Evolutionary conservation across 2,113 vertebrate genomes (phyloP), one percentile per base, ranked within the genome.

Genomic region (Fulmarus glacialis): DNA sequence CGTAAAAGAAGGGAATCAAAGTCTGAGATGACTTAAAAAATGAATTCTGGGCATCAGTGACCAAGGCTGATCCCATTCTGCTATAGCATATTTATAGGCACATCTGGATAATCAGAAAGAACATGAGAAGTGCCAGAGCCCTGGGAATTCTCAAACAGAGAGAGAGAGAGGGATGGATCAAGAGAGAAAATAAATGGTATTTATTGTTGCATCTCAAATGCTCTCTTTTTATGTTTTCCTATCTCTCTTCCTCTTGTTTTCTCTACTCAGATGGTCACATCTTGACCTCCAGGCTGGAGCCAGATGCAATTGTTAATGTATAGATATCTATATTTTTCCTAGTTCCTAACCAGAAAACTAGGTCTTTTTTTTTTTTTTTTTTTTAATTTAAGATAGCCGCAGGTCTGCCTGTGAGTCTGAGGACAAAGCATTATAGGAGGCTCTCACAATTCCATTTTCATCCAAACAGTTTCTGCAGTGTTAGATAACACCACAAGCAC

Each of bases 121-220:
- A 75, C 43, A 23, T 18, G 14, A 16, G 50, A 84, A 72, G 16
- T 58, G n/a, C 12, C n/a, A 74, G 56, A 91, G 19, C 3, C 5
- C 53, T 77, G 12, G 20, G 23, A 89, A 52, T 87, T 95, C 29
- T 89, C 50, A 38, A 34, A 48, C 36, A 86, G 4, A 63, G 40
- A 58, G 6, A 0, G 0, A 62, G 18, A 63, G 40, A 58, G 7
- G 0, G 0, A 62, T 20, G 4, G 9, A 53, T 64, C 26, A 53
- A 83, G 24, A 78, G 3, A 62, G 15, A 75, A 77, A 91, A 88
- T 21, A 53, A 17, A 4, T 1, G 3, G 7, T 58, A 45, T 50
- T 60, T 58, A 40, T 42, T 40, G 12, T n/a, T 82, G 14, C 6
- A 30, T 50, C 15, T 48, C 24, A 87, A 12, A 59, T 30, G 3